phyloP scores from a whole-genome alignment of 2,113 vertebrate species.

The Hippocampus guttulatus region DNA sequence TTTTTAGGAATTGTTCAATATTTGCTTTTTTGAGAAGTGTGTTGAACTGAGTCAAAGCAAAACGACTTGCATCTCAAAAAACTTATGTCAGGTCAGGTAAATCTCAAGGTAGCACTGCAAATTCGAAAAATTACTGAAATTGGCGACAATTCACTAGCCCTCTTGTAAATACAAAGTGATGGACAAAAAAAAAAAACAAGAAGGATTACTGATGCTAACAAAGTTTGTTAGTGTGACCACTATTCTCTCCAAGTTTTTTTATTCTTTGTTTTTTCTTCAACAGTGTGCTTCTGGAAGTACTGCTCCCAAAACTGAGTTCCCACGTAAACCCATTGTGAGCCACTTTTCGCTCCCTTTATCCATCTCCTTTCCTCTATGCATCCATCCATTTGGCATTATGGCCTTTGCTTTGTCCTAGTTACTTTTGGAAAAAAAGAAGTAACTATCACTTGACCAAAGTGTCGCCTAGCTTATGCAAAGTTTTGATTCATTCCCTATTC shows the following conservation, averaged over 20 bases:
- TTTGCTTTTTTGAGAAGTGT: no score
- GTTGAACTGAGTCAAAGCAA: no score
- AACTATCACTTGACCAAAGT: background rate
- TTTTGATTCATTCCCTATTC: background rate
- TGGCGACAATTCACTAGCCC: no score
- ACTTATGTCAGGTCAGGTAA: no score
- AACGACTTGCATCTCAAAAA: no score
- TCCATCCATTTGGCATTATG: background rate
- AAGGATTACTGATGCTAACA: background rate
- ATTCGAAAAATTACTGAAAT: no score
- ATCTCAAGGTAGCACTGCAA: no score
- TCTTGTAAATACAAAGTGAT: no score
- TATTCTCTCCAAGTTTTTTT: background rate
- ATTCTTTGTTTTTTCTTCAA: background rate
- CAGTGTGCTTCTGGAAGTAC: slow-evolving; percentile 18
- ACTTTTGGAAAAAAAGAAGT: background rate
- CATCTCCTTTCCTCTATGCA: background rate
- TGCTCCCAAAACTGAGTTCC: slow-evolving; percentile 11
- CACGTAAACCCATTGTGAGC: background rate
- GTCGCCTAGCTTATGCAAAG: background rate
- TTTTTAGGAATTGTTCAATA: no score
- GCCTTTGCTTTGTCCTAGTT: background rate
- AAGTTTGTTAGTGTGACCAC: background rate
- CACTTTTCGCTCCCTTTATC: background rate
- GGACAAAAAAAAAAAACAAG: background rate